phyloP scores from a whole-genome alignment of 2,888 invertebrate genomes.

The Allolobophora icterica region DNA sequence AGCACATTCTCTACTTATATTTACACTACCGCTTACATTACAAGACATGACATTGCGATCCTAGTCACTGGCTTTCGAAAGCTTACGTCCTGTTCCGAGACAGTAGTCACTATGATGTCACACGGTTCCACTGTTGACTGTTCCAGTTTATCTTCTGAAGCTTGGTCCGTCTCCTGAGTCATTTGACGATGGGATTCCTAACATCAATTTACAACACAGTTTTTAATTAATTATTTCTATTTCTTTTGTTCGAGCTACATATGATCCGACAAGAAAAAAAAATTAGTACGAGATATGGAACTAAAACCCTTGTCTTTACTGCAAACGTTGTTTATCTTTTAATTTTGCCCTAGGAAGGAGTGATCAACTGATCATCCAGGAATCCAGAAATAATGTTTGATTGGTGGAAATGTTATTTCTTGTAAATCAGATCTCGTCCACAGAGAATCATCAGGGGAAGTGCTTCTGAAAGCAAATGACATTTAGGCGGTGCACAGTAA shows the following conservation, averaged over 20 bases:
- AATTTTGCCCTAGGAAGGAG: not conserved
- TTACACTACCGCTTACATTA: too few species aligned
- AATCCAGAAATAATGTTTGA: not conserved
- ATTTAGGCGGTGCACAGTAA: not conserved
- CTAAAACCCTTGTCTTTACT: not conserved
- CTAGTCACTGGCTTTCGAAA: too few species aligned
- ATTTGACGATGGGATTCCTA: constrained; percentile 75
- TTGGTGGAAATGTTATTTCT: not conserved
- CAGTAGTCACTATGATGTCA: not conserved
- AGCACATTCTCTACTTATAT: too few species aligned
- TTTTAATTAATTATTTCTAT: not conserved
- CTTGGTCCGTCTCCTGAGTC: constrained; percentile 58
- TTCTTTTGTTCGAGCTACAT: too few species aligned
- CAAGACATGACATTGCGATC: too few species aligned
- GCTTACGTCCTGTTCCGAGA: not conserved
- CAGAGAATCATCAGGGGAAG: not conserved
- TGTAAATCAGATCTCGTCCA: not conserved
- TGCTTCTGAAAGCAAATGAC: not conserved
- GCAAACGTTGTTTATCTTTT: not conserved
- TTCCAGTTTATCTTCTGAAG: constrained; percentile 47
- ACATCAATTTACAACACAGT: constrained; percentile 28
- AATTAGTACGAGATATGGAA: not conserved
- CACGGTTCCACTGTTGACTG: not conserved
- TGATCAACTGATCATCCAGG: not conserved
- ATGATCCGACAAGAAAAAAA: not conserved